phyloP scores from a whole-genome alignment of 2,888 invertebrate species.

The Hemicrepidius hirtus region DNA sequence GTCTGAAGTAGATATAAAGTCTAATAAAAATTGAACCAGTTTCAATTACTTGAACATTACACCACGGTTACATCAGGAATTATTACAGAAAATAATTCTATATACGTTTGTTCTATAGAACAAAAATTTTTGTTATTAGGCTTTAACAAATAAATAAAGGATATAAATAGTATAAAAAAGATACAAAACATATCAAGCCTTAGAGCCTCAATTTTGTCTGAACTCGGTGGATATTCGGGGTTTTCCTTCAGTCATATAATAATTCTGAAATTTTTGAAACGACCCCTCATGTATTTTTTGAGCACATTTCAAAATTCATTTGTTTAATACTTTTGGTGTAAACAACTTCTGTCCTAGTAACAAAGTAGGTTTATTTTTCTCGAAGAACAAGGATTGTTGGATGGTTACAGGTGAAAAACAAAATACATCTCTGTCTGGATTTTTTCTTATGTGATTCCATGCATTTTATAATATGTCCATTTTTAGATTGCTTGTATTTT shows the following conservation, averaged over 20 bases:
- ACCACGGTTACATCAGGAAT: constrained; percentile 1
- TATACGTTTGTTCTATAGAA: too few relatives aligned
- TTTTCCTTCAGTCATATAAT: too few relatives aligned
- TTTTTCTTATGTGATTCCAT: constrained; percentile 2
- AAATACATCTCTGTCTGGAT: constrained; percentile 6
- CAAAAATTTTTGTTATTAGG: too few relatives aligned
- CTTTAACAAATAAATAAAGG: too few relatives aligned
- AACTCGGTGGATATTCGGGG: too few relatives aligned
- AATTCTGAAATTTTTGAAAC: too few relatives aligned
- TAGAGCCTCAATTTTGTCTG: too few relatives aligned
- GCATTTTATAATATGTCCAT: not conserved
- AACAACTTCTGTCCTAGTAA: not conserved
- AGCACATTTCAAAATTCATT: too few relatives aligned
- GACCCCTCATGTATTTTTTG: too few relatives aligned
- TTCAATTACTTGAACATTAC: not conserved
- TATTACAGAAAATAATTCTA: not conserved
- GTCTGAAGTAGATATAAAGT: constrained; percentile 14
- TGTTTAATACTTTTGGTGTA: not conserved
- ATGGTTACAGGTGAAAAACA: constrained; percentile 5
- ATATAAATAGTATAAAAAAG: too few relatives aligned
- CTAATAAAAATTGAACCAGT: constrained; percentile 32
- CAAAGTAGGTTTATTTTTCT: constrained; percentile 9
- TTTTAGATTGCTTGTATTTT: constrained; percentile 17
- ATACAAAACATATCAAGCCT: too few relatives aligned
- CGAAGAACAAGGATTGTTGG: constrained; percentile 16